Conservation (phyloP, 2,888 invertebrate genomes). For the Heliconius sara region DNA sequence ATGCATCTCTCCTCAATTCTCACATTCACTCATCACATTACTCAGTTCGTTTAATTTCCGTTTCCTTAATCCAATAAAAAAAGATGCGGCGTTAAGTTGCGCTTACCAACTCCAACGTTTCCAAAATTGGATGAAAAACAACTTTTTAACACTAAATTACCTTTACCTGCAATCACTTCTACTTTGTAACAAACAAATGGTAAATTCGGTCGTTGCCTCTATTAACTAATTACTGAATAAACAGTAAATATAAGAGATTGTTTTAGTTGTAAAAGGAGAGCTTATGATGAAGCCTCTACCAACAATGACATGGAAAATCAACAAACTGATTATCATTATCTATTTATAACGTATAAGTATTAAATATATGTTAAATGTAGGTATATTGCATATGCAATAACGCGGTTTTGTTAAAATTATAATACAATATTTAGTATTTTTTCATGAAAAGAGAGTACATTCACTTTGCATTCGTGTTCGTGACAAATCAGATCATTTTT, state of each 20-base stretch:
- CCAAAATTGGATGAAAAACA: too few relatives aligned
- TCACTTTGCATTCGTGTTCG: too few relatives aligned
- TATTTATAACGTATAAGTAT: slow-evolving; percentile 5
- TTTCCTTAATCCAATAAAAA: too few relatives aligned
- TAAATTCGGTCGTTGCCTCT: slow-evolving; percentile 36
- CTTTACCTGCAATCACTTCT: background rate
- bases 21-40: too few relatives aligned
- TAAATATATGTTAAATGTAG: background rate
- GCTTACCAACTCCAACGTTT: background rate
- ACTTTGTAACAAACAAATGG: slow-evolving; percentile 17
- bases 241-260: background rate
- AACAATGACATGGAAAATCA: slow-evolving; percentile 35
- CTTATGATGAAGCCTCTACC: slow-evolving; percentile 6
- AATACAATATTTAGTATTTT: too few relatives aligned
- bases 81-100: too few relatives aligned
- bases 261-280: background rate
- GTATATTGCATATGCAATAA: background rate
- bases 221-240: background rate
- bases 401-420: background rate
- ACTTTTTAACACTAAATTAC: too few relatives aligned
- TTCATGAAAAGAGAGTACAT: too few relatives aligned
- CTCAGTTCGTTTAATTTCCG: too few relatives aligned
- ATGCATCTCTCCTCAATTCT: background rate
- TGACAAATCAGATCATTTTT: too few relatives aligned
- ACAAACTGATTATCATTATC: slow-evolving; percentile 21